Base-by-base conservation (phyloP, 2,797 vertebrate genomes). In the Dermochelys coriacea region DNA sequence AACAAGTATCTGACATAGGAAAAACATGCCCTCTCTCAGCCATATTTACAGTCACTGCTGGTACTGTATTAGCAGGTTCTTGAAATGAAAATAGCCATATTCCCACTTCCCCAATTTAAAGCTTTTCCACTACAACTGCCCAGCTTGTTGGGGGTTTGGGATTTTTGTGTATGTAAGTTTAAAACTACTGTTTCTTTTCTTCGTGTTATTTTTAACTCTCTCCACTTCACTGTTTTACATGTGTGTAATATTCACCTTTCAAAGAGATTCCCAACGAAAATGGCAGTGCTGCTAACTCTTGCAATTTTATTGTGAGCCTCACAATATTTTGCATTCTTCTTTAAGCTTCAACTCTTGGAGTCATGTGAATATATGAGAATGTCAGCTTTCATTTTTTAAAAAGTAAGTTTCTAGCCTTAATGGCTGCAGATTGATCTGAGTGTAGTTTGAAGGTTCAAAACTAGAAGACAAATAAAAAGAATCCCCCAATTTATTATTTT, bases 151-250 rank as follows among this genome's bases (percentile, higher is more conserved):
- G 15, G 41, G 47, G 77, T 86, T 94, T 55, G 78, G 54, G 41
- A 77, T 12, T 29, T 31, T 6, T 59, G 25, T 37, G 68, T 41
- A 34, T 85, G 77, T 85, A 89, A 94, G 93, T 93, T 51, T 85
- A 89, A 92, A 82, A 19, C 41, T 86, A 77, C 64, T 31, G 4
- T 51, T 64, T 82, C 96, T 87, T 85, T 31, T 64, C 93, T n/a
- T 34, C n/a, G 5, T 8, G 34, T 68, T 54, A 25, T 86, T 93
- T 85, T 82, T 84, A 49, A 49, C 84, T 82, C 19, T 51, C 51
- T 85, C 88, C 31, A 45, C 3, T 0, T 0, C 85, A 15, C 41
- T 47, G 41, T 75, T 4, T 47, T 75, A 29, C 4, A 45, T 21
- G 0, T 89, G 64, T 86, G 25, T 29, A 89, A 37, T 89, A 89